Evolutionary conservation across 2,888 invertebrate species (phyloP), one percentile per base, ranked within the genome.

Genomic region (Eupithecia exiguata): DNA sequence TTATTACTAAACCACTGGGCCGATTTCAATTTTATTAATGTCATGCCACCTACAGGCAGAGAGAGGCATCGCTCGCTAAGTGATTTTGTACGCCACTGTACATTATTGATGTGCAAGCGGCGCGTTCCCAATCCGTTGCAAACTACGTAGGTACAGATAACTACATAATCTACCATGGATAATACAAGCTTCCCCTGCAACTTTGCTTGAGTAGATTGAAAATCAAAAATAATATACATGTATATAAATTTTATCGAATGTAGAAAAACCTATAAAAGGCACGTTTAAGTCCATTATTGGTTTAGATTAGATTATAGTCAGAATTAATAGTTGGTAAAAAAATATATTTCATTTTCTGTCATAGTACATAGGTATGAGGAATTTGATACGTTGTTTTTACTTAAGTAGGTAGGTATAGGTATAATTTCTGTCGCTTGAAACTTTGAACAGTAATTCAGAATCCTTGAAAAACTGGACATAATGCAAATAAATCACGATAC

Each of bases 21-120:
- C n/a, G n/a, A n/a, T n/a, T n/a, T n/a, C n/a, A n/a, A n/a, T n/a
- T n/a, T n/a, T n/a, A n/a, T n/a, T n/a, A n/a, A n/a, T 65, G 40
- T 65, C 35, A 12, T 40, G 12, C 36, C 69, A 69, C 25, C 68
- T 46, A 71, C 61, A 62, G 40, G 65, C 40, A 43, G 38, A 38
- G 68, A 74, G 63, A 77, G 74, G 67, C 70, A 84, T 84, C 83
- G 83, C 79, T 82, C 87, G 86, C 86, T 90, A 89, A 91, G 91
- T 91, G 92, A 87, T 90, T 69, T 89, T 90, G 91, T 90, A 90
- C 91, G 92, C 87, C 90, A 84, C 81, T 85, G 38, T 92, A 91
- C 88, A 92, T 92, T 89, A 91, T 92, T 91, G 84, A 92, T 92
- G 90, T 82, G 82, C 89, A 87, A 77, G 85, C 83, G 85, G 83